Base-by-base conservation (phyloP, 2,888 invertebrate genomes). In the Kryphioiulus occultus region DNA sequence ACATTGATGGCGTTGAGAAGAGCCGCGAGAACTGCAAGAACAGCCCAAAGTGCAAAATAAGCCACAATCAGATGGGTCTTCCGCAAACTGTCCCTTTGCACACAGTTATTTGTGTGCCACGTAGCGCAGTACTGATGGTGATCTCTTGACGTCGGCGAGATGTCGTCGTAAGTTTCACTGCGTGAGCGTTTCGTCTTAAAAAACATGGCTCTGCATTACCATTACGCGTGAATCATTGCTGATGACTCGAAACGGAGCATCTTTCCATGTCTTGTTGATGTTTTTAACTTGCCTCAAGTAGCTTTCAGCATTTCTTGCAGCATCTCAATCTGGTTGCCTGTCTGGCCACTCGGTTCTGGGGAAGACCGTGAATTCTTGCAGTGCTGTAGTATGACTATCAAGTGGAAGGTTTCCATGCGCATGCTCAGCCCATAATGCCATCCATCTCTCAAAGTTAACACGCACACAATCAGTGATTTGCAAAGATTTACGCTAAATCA, bases 1-100 rank as follows among this genome's bases (percentile, higher is more conserved):
- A 89, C 88, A 85, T 89, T 89, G 15, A 88, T 86, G 22, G 86
- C 87, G 84, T 89, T 89, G 7, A 89, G 87, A 32, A 87, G n/a
- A 26, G 82, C 39, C 0, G 88, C 88, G 5, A 87, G 32, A n/a
- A 86, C 35, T 39, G 86, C 89, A 9, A 89, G 68, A 42, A 87
- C 83, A 2, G 35, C 35, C 89, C 89, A 89, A 22, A 89, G 47
- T 3, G 44, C 22, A 32, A 89, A 89, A 47, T 88, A 89, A n/a
- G 83, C 84, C n/a, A 87, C 68, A 9, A 87, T 68, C 9, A 83
- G 47, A 84, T 86, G 47, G n/a, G 44, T 86, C 44, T 59, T 86
- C 10, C 86, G 53, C 10, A 44, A 44, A 26, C 9, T 86, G 59
- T 86, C 86, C 59, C 86, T 44, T 30, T 26, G 53, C n/a, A 86